Conservation (phyloP, 2,113 vertebrate genomes). For the Cynopterus brachyotis region DNA sequence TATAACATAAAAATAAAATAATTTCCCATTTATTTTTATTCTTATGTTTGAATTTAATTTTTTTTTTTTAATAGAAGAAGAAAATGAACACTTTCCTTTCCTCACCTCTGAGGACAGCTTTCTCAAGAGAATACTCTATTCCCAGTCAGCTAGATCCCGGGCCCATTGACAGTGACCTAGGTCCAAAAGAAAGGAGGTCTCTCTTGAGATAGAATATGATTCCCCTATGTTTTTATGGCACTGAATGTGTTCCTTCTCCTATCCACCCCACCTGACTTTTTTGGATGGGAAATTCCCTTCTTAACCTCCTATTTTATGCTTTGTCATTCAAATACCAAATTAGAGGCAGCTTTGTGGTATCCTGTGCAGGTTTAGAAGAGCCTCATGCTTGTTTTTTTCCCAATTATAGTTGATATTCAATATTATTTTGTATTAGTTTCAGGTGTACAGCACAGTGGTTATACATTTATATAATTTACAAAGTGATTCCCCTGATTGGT, state of each 20-base stretch:
- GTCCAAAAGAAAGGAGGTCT: not conserved
- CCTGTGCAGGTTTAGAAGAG: not conserved
- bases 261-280: not conserved
- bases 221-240: not conserved
- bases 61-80: not conserved
- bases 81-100: not conserved
- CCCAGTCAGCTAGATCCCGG: not conserved
- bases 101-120: not conserved
- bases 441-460: too few species aligned
- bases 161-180: not conserved
- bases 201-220: not conserved
- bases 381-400: fast-evolving
- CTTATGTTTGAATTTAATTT: conserved; percentile 5
- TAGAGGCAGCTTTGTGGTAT: not conserved
- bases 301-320: not conserved
- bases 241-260: not conserved
- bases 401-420: too few species aligned
- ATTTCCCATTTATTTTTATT: conserved; percentile 32
- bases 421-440: too few species aligned
- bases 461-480: too few species aligned
- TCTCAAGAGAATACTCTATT: not conserved
- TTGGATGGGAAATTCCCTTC: not conserved
- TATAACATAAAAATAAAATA: conserved; percentile 21
- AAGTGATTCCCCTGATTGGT: too few species aligned
- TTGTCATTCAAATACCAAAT: not conserved